phyloP scores from a whole-genome alignment of 2,888 invertebrate genomes.

The Pammene fasciana region DNA sequence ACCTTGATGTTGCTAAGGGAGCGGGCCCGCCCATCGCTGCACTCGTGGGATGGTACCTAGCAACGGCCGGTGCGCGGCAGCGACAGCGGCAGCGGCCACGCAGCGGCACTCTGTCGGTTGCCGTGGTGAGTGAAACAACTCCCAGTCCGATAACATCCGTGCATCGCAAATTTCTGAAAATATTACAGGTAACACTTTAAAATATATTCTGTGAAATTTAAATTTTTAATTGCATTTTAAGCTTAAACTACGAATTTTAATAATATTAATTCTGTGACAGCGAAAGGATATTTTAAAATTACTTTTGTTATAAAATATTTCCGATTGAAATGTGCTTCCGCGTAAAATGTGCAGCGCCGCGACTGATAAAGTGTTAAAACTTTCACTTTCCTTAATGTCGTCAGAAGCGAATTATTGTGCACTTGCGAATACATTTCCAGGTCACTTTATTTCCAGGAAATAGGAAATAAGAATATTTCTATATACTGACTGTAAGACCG shows the following conservation, averaged over 20 bases:
- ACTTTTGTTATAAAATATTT: too few species aligned
- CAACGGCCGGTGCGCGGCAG: background rate
- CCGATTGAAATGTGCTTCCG: too few species aligned
- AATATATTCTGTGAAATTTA: background rate
- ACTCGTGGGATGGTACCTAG: background rate
- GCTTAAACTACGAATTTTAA: background rate
- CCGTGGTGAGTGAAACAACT: background rate
- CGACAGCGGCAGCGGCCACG: background rate
- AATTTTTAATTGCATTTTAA: background rate
- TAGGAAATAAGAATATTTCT: too few species aligned
- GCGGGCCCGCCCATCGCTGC: constrained; percentile 4
- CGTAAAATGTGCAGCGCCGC: too few species aligned
- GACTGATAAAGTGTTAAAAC: too few species aligned
- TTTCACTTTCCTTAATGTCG: too few species aligned
- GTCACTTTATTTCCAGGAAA: too few species aligned
- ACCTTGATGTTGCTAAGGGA: constrained; percentile 10
- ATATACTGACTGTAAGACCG: too few species aligned
- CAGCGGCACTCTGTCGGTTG: background rate
- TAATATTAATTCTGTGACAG: too few species aligned
- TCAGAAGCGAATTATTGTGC: too few species aligned
- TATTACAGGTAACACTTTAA: constrained; percentile 1
- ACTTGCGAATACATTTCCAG: too few species aligned
- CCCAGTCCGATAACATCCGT: background rate
- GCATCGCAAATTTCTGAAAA: background rate
- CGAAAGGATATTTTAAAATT: too few species aligned